Evolutionary conservation across 2,888 invertebrate species (phyloP).

Genomic region (Nephrotoma flavescens): DNA sequence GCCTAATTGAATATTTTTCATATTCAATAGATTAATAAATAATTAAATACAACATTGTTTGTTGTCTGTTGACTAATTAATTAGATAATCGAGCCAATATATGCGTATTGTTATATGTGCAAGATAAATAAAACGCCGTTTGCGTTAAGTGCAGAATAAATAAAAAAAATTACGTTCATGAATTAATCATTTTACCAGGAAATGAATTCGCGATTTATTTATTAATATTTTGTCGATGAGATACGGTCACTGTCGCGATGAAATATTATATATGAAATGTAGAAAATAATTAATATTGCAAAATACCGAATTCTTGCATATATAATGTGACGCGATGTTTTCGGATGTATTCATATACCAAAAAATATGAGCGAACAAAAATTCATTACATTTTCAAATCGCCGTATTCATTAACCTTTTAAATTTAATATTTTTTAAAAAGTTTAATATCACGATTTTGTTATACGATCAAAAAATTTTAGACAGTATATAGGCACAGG

Average conservation of each 20-base stretch:
- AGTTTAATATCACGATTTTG: background rate
- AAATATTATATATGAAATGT: background rate
- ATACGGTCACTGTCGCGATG: background rate
- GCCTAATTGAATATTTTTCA: background rate
- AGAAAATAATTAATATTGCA: background rate
- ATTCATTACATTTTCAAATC: background rate
- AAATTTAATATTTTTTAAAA: background rate
- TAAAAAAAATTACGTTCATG: background rate
- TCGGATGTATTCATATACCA: background rate
- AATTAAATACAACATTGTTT: background rate
- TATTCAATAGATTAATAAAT: background rate
- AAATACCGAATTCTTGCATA: background rate
- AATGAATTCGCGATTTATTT: background rate
- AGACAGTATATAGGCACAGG: background rate
- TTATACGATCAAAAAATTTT: background rate
- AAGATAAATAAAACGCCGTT: background rate
- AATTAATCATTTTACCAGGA: background rate
- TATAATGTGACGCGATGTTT: background rate
- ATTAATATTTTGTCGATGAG: background rate
- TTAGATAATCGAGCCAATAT: background rate
- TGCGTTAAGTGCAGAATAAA: background rate
- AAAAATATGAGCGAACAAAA: background rate
- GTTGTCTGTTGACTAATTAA: background rate
- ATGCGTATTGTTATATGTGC: background rate
- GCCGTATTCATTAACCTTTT: background rate